phyloP scores from a whole-genome alignment of 2,888 invertebrate genomes.

The Ennomos fuscantarius region DNA sequence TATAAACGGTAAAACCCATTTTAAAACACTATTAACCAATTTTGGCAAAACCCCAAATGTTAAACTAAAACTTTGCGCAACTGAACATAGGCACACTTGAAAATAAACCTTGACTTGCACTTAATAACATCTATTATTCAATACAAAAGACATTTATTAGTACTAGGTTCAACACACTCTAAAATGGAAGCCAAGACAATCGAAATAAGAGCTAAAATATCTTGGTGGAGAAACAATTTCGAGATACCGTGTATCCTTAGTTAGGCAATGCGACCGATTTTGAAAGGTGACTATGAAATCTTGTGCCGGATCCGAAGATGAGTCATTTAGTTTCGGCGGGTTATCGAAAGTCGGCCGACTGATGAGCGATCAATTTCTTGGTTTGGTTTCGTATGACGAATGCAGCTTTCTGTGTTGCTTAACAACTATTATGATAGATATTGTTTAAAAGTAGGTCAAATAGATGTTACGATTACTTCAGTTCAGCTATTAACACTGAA shows the following conservation, averaged over 20 bases:
- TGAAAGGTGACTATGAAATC: constrained; percentile 20
- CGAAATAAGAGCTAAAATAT: constrained; percentile 1
- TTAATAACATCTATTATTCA: too few relatives aligned
- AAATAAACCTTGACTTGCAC: too few relatives aligned
- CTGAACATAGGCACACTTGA: background rate
- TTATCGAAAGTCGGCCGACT: constrained; percentile 22
- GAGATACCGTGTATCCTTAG: constrained; percentile 6
- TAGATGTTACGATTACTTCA: too few relatives aligned
- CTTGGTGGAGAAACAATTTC: background rate
- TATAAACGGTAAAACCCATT: constrained; percentile 13
- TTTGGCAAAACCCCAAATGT: constrained; percentile 19
- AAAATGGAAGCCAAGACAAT: background rate
- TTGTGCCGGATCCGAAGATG: constrained; percentile 29
- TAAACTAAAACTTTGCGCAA: constrained; percentile 14
- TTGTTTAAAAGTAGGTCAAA: background rate
- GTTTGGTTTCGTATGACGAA: constrained; percentile 12
- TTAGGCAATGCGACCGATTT: constrained; percentile 26
- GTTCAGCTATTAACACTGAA: too few relatives aligned
- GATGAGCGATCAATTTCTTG: constrained; percentile 12
- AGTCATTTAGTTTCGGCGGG: constrained; percentile 29
- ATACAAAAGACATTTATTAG: background rate
- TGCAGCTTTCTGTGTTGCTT: constrained; percentile 20
- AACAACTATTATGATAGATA: constrained; percentile 5
- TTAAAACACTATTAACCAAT: constrained; percentile 15
- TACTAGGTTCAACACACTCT: background rate